Percentiles rank a stretch among this genome's conserved stretches.
Evolutionary conservation across 2,797 vertebrate species (phyloP).

Genomic region (Enteromius argenteus): DNA sequence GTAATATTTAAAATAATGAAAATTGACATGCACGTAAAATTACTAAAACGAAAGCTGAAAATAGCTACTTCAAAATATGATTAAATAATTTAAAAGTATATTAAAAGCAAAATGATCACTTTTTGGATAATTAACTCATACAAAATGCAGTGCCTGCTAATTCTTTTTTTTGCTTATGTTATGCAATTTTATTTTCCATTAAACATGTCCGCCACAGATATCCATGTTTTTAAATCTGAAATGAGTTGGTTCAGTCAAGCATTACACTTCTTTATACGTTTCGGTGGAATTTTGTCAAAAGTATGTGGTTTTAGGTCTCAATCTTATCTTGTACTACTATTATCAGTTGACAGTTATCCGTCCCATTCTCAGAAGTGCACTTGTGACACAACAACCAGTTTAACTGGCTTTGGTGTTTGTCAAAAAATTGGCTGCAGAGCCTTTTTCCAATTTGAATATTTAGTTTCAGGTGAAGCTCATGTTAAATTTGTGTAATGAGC

Average conservation of each 20-base stretch:
- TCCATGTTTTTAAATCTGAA: background rate
- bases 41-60: background rate
- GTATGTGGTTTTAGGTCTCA: background rate
- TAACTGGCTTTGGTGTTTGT: slow-evolving; percentile 14
- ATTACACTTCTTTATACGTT: background rate
- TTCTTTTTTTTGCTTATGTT: background rate
- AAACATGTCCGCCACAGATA: background rate
- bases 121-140: no score
- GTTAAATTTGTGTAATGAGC: background rate
- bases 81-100: no score
- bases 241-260: background rate
- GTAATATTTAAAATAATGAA: background rate
- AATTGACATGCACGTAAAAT: background rate
- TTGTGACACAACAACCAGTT: slow-evolving; percentile 18
- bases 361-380: slow-evolving; percentile 8
- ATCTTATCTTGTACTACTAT: background rate
- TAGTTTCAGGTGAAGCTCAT: background rate
- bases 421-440: background rate
- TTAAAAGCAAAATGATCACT: no score
- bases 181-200: background rate
- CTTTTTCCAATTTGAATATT: background rate
- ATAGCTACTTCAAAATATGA: background rate
- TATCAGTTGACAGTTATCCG: slow-evolving; percentile 14
- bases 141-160: background rate
- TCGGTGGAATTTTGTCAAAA: background rate